Base-by-base conservation (phyloP, 2,888 invertebrate species). In the Zele albiditarsus region DNA sequence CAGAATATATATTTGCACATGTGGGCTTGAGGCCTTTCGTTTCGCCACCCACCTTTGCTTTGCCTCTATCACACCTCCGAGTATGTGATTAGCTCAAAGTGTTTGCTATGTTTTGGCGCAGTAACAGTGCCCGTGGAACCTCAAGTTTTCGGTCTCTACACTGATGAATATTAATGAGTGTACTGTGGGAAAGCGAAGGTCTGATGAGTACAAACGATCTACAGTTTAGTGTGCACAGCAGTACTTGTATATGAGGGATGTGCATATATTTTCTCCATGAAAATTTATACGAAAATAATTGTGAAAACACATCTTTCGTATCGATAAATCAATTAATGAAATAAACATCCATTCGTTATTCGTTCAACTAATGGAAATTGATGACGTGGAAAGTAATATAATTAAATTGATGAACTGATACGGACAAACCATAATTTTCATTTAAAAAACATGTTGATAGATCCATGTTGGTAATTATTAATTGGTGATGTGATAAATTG, bases 161-260 rank as follows among this genome's bases (percentile, higher is more conserved):
- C 42, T 79, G 74, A 79, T 79, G 79, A 77, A 79, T 79, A 79
- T 79, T 79, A 79, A 79, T 77, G 77, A 73, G 76, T 76, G 49
- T 73, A 74, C 74, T 58, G 66, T 67, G 63, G 70, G 38, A 57
- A 67, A 67, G 73, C 75, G 74, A 67, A 62, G 71, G 77, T 74
- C 74, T 79, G 79, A 79, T 79, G 77, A 79, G 76, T 79, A 79
- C 79, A 76, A 79, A 79, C 79, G 79, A 79, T 79, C 79, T 28
- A 57, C 33, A 31, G 73, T 79, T 79, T 63, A 63, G 38, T 38
- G 31, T 38, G n/a, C 28, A 28, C 25, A 62, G 27, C 14, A 62
- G 31, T n/a, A 27, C 31, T 46, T 46, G 46, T 46, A 46, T 46
- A 20, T 53, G 20, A 53, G 8, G 6, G n/a, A 53, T 53, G 20